Conservation (phyloP, 2,797 vertebrate species). For the Onychomys torridus region DNA sequence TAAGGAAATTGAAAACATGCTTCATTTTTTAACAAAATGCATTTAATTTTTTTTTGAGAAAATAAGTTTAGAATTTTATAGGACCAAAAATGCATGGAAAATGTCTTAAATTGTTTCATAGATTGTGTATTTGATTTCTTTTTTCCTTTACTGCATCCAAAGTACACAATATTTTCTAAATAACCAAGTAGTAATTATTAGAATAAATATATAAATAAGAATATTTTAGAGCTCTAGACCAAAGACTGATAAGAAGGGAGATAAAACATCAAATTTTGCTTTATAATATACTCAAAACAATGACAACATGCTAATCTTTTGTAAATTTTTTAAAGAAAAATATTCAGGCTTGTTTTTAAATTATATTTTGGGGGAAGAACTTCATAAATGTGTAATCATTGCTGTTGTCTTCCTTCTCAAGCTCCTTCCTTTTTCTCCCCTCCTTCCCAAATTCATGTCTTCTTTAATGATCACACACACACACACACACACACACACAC, state of each 20-base stretch:
- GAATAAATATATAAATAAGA: slow-evolving; percentile 61
- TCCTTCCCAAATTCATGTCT: not conserved
- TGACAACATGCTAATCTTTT: slow-evolving; percentile 59
- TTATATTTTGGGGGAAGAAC: not conserved
- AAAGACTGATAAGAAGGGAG: slow-evolving; percentile 56
- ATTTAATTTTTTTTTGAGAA: slow-evolving; percentile 62
- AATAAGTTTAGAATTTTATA: slow-evolving; percentile 67
- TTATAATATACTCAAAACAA: slow-evolving; percentile 49
- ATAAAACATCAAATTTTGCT: slow-evolving; percentile 57
- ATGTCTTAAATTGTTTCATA: slow-evolving; percentile 40
- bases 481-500: no score
- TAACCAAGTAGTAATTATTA: slow-evolving; percentile 64
- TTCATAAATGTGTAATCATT: not conserved
- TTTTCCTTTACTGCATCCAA: slow-evolving; percentile 52
- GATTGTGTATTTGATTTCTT: slow-evolving; percentile 50
- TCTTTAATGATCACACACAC: no score
- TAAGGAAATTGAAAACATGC: slow-evolving; percentile 47
- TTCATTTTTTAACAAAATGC: slow-evolving; percentile 58
- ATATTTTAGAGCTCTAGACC: slow-evolving; percentile 36
- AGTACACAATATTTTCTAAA: slow-evolving; percentile 71
- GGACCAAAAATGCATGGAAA: slow-evolving; percentile 53
- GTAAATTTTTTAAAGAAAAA: slow-evolving; percentile 42
- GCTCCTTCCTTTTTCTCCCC: no score
- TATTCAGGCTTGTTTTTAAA: not conserved
- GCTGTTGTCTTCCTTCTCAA: not conserved